Conservation (phyloP, 2,113 vertebrate genomes). For the Paratilapia polleni region DNA sequence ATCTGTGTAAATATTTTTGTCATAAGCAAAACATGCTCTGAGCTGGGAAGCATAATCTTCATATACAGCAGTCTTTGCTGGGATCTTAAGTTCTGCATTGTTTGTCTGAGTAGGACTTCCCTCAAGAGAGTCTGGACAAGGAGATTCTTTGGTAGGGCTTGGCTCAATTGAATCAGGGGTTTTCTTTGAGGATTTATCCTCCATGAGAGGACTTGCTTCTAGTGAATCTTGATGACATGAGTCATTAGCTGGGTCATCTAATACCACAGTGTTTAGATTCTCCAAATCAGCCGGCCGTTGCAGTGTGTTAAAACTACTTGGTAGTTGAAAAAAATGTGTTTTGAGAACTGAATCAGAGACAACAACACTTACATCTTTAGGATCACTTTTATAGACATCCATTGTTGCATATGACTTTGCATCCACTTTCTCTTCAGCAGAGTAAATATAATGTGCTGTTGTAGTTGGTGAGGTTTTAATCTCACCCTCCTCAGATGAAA, state of each 20-base stretch:
- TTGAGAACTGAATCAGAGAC: constrained; percentile 2
- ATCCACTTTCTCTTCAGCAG: not conserved
- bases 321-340: constrained; percentile 35
- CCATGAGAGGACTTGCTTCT: constrained; percentile 88
- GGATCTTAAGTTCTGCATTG: constrained; percentile 67
- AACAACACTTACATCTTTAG: not conserved
- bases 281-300: constrained; percentile 82
- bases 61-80: constrained; percentile 72
- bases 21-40: constrained; percentile 74
- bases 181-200: constrained; percentile 92
- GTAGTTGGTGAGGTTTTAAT: not conserved
- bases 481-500: not conserved
- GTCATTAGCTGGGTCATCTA: constrained; percentile 81
- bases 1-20: constrained; percentile 43
- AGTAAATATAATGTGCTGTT: not conserved
- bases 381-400: not conserved
- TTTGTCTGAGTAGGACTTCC: constrained; percentile 85
- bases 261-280: constrained; percentile 78
- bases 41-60: constrained; percentile 74
- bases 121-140: constrained; percentile 93
- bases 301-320: constrained; percentile 75
- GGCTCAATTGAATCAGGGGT: constrained; percentile 97
- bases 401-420: constrained; percentile 1
- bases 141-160: constrained; percentile 91
- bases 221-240: constrained; percentile 89